Evolutionary conservation across 2,888 invertebrate genomes (phyloP).

Genomic region (Acleris literana): DNA sequence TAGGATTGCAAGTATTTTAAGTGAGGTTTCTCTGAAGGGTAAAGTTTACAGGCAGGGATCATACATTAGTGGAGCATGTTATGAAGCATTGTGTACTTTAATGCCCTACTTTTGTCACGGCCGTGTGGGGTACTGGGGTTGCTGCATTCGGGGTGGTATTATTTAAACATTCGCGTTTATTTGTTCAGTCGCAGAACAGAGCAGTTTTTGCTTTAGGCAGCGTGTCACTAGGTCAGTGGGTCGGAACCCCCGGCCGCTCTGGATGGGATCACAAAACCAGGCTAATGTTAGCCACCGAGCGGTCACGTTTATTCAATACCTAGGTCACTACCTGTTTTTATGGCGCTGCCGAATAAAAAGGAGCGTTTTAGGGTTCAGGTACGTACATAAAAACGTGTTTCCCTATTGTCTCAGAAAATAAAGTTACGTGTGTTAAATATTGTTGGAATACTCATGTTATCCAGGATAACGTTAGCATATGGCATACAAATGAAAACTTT

Average conservation of each 20-base stretch:
- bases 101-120: slow-evolving; percentile 6
- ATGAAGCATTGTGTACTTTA: slow-evolving; percentile 12
- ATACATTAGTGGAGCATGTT: slow-evolving; percentile 2
- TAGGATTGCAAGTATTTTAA: background rate
- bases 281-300: slow-evolving; percentile 50
- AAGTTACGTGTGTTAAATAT: no score
- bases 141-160: slow-evolving; percentile 49
- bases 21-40: background rate
- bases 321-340: slow-evolving; percentile 35
- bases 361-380: no score
- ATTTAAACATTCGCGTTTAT: slow-evolving; percentile 65
- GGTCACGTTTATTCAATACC: slow-evolving; percentile 48
- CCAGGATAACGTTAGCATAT: no score
- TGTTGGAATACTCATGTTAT: no score
- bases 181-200: slow-evolving; percentile 58
- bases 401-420: no score
- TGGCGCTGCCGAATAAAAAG: no score
- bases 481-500: no score
- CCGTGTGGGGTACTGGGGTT: slow-evolving; percentile 33
- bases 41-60: background rate
- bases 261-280: slow-evolving; percentile 59
- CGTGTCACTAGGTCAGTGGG: slow-evolving; percentile 75
- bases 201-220: slow-evolving; percentile 60
- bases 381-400: no score
- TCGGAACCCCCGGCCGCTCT: slow-evolving; percentile 53